Percentiles rank a stretch among this genome's conserved stretches.
These are phyloP conservation scores for Eupithecia pulchellata DNA, from an alignment of 2,888 invertebrate species.

Conservation along the genomic window DNA sequence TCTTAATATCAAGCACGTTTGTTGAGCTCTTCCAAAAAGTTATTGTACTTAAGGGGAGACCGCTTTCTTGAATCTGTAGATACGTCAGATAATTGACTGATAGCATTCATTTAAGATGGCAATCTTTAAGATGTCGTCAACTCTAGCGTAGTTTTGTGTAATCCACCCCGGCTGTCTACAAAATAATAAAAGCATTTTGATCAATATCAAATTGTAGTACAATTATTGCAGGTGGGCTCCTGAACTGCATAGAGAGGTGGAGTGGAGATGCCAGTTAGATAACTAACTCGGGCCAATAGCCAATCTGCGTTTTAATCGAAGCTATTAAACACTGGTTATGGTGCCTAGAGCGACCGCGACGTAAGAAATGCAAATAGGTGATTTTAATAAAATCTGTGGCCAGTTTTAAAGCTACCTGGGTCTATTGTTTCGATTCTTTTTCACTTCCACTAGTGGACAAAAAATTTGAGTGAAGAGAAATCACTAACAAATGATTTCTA, in stretches of 20 bases:
- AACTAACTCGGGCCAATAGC: conserved; percentile 42
- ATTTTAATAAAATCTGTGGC: conserved; percentile 32
- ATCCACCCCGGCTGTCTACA: neutral
- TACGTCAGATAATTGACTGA: neutral
- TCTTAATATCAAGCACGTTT: neutral
- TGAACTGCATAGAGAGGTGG: conserved; percentile 36
- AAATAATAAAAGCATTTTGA: neutral
- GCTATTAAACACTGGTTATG: conserved; percentile 41
- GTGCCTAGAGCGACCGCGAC: conserved; percentile 31
- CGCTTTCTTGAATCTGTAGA: neutral
- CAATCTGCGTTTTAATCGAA: conserved; percentile 44
- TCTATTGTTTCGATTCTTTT: too few relatives aligned
- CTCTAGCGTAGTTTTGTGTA: neutral
- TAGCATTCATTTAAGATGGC: neutral
- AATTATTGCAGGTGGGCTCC: conserved; percentile 16
- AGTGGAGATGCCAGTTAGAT: conserved; percentile 54
- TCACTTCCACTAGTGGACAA: too few relatives aligned
- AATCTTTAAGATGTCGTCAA: neutral
- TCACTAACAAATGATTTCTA: too few relatives aligned
- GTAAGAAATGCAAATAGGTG: conserved; percentile 43
- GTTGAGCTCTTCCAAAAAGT: neutral
- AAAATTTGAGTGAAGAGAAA: too few relatives aligned
- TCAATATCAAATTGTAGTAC: too few relatives aligned
- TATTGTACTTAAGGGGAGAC: neutral
- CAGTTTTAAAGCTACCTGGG: conserved; percentile 14